Evolutionary conservation across 1,140 invertebrate genomes (phyloP).

Genomic region (Magallana gigas): DNA sequence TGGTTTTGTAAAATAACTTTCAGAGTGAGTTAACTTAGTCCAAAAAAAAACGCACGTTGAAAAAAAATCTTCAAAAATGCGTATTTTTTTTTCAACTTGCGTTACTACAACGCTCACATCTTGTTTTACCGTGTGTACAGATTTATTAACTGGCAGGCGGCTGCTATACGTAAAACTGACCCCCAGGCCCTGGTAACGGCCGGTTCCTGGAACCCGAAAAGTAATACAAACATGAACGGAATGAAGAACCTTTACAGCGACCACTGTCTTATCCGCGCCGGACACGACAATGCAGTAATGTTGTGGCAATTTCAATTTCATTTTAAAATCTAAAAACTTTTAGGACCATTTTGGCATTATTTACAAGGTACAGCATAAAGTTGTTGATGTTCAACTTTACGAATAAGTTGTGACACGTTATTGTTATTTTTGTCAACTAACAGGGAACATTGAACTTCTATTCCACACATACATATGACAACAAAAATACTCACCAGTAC

Average conservation of each 20-base stretch:
- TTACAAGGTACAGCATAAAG: too few species aligned
- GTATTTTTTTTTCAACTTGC: too few species aligned
- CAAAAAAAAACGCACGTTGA: too few species aligned
- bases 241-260: slow-evolving; percentile 69
- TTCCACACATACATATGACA: slow-evolving; percentile 45
- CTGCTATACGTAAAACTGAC: slow-evolving; percentile 76
- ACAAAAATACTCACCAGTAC: slow-evolving; percentile 43
- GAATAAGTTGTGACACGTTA: too few species aligned
- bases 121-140: slow-evolving; percentile 41
- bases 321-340: too few species aligned
- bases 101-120: too few species aligned
- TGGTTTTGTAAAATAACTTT: too few species aligned
- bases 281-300: neutral
- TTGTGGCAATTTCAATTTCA: too few species aligned
- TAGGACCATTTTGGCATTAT: too few species aligned
- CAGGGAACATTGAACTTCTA: slow-evolving; percentile 64
- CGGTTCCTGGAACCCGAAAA: slow-evolving; percentile 76
- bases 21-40: too few species aligned
- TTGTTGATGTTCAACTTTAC: too few species aligned
- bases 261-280: slow-evolving; percentile 46
- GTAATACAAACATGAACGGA: slow-evolving; percentile 76
- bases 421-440: neutral
- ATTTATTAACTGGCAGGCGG: slow-evolving; percentile 78
- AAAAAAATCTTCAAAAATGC: too few species aligned
- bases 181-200: slow-evolving; percentile 77